A percentile compares a stretch with the other conserved stretches of the same genome.
phyloP scores from a whole-genome alignment of 2,797 vertebrate species.

The Dendrocincla fuliginosa region DNA sequence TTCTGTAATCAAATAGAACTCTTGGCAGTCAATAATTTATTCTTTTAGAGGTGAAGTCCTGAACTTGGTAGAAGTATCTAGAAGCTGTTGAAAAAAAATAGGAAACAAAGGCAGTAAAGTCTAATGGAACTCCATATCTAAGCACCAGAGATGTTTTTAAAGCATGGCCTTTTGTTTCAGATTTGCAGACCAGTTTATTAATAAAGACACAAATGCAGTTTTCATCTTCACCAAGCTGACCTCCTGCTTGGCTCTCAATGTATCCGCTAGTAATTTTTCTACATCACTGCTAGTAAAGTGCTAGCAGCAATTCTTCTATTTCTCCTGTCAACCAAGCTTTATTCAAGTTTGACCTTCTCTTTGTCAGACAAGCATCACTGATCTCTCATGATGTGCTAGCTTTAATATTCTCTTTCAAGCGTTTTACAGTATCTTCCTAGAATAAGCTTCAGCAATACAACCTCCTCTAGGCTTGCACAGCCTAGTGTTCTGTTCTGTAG shows the following conservation, averaged over 20 bases:
- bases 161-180: neutral
- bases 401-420: slow-evolving; percentile 22
- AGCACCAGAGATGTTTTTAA: neutral
- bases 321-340: slow-evolving; percentile 39
- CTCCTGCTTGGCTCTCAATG: neutral
- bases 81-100: neutral
- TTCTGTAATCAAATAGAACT: neutral
- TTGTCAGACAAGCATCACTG: slow-evolving; percentile 55
- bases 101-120: neutral
- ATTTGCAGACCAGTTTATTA: neutral
- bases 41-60: neutral
- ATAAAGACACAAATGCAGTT: neutral
- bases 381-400: slow-evolving; percentile 20
- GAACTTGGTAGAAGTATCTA: neutral
- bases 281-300: slow-evolving; percentile 11
- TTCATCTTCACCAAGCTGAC: slow-evolving; percentile 29
- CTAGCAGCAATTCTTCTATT: slow-evolving; percentile 41
- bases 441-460: neutral
- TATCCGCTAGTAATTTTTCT: slow-evolving; percentile 42
- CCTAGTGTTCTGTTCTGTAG: neutral
- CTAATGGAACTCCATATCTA: neutral
- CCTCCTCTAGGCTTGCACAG: neutral
- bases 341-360: slow-evolving; percentile 54
- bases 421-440: neutral
- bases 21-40: neutral